Evolutionary conservation across 2,888 invertebrate species (phyloP), one percentile per base, ranked within the genome.

Genomic region (Pachymerium ferrugineum): DNA sequence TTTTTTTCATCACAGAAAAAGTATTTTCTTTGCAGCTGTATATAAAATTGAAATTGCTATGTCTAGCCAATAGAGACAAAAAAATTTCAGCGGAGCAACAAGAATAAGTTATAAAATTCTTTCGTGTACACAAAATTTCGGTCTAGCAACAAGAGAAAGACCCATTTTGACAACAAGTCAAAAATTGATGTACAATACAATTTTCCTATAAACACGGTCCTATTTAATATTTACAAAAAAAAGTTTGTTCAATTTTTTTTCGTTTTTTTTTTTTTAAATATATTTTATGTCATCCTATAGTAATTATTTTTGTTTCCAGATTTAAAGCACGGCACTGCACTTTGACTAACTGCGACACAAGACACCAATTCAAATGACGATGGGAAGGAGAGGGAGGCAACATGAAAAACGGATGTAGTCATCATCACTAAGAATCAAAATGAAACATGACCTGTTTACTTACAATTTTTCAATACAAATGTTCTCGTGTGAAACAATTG

Each of bases 151-250:
- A 10, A 62, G 62, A 62, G 62, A 62, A 25, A 62, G 62, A 62
- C 62, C 62, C 62, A 62, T 62, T 62, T 62, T 62, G 62, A 62
- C 62, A 62, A 62, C 62, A 62, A 62, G 62, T 62, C 62, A 62
- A 62, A 62, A 62, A 62, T 12, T 28, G 25, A 62, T 62, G 62
- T 62, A 62, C 62, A 62, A 62, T 62, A 62, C 62, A 62, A 14
- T 62, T 38, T 62, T 62, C 47, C 62, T 62, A 62, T 28, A 62
- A 25, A 62, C 62, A 62, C 62, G 28, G 10, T 25, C 12, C 62
- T 62, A 62, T 54, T n/a, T 22, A 62, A 62, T 62, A 62, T 62
- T 62, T 62, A 62, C 62, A 62, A 62, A 62, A 62, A 47, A 12
- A 16, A 47, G 22, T 22, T 16, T 47, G 22, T n/a, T n/a, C n/a